A percentile compares a stretch with the other conserved stretches of the same genome.
These are phyloP conservation scores for Axinella damicornis DNA, from an alignment of 37 sponge, comb jelly and placozoan genomes.

Conservation along the genomic window DNA sequence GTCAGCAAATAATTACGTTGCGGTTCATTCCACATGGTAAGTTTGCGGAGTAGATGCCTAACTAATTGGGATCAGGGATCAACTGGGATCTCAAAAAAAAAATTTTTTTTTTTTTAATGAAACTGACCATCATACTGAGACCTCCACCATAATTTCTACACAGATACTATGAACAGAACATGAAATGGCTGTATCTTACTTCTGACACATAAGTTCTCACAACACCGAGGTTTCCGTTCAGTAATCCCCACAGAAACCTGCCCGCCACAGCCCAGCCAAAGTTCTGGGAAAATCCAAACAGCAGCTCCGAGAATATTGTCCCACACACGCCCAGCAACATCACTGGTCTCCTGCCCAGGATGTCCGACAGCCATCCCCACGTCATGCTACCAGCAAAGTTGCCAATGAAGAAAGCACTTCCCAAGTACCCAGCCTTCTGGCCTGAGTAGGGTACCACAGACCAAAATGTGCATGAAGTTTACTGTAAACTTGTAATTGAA, in stretches of 20 bases:
- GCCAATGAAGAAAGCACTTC: constrained; percentile 78
- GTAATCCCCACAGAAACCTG: constrained; percentile 87
- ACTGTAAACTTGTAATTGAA: too few species aligned
- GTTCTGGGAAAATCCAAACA: constrained; percentile 89
- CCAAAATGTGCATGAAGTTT: too few species aligned
- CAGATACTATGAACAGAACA: too few species aligned
- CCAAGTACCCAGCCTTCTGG: constrained; percentile 82
- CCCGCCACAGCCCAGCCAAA: constrained; percentile 83
- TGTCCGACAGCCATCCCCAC: constrained; percentile 89
- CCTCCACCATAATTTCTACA: too few species aligned
- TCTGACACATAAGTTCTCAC: constrained; percentile 91
- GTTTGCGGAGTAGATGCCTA: too few species aligned
- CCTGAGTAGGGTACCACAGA: constrained; percentile 37
- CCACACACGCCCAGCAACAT: constrained; percentile 75
- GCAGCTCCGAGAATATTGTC: constrained; percentile 44
- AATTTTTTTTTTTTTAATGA: too few species aligned
- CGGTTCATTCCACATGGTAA: too few species aligned
- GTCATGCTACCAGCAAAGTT: constrained; percentile 77
- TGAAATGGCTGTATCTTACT: constrained; percentile 33
- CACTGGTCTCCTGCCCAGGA: constrained; percentile 71
- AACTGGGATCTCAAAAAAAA: too few species aligned
- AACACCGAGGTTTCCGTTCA: constrained; percentile 89
- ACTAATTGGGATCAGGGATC: too few species aligned
- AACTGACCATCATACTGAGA: too few species aligned
- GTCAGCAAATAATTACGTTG: too few species aligned